Percentiles rank a stretch among this genome's conserved stretches.
These are phyloP conservation scores for Acleris emargana DNA, from an alignment of 2,888 invertebrate species.

Conservation along the genomic window DNA sequence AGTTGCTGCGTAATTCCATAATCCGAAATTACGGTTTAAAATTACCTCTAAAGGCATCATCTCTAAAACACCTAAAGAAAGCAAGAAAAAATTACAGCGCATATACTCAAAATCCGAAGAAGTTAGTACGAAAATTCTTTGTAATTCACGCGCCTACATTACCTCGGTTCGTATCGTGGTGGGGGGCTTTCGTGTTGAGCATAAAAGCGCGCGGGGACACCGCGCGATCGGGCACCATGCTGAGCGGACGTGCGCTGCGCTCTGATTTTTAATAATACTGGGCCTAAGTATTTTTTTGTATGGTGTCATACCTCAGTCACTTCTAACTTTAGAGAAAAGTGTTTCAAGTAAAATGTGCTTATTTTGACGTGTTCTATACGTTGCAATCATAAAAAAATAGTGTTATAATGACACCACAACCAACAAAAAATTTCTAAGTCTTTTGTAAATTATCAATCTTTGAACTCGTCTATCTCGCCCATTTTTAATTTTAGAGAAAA, in stretches of 20 bases:
- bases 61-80: no score
- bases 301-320: background rate
- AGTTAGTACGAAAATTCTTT: conserved; percentile 13
- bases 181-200: background rate
- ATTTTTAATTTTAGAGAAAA: no score
- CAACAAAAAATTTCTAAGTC: background rate
- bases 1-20: no score
- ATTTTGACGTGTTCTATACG: no score
- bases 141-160: conserved; percentile 13
- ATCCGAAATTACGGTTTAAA: no score
- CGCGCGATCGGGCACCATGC: conserved; percentile 10
- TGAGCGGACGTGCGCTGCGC: conserved; percentile 12
- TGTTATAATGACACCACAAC: no score
- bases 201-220: conserved; percentile 9
- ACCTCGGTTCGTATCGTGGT: conserved; percentile 8
- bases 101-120: conserved; percentile 15
- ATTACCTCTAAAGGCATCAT: background rate
- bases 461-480: background rate
- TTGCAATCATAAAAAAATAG: no score
- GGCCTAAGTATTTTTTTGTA: background rate
- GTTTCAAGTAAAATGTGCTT: no score
- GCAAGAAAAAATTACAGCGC: background rate
- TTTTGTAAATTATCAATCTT: background rate
- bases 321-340: background rate
- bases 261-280: conserved; percentile 3